A percentile compares a stretch with the other conserved stretches of the same genome.
Evolutionary conservation across 2,797 vertebrate genomes (phyloP).

Genomic region (Austrolebias charrua): DNA sequence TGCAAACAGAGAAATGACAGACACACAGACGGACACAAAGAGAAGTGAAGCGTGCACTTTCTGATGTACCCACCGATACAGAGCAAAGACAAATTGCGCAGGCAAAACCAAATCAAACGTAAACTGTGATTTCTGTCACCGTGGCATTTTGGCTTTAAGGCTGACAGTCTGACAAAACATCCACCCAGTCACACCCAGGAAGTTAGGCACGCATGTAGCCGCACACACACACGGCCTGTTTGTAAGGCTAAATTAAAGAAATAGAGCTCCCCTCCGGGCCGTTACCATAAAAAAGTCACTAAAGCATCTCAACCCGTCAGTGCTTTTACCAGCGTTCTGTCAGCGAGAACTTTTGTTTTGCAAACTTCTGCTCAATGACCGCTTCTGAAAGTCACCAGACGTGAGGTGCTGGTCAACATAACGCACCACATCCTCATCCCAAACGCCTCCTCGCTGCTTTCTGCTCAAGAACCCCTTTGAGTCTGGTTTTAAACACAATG

Average conservation of each 20-base stretch:
- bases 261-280: conserved; percentile 49
- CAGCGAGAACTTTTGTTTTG: conserved; percentile 24
- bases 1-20: conserved; percentile 40
- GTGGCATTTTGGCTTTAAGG: conserved; percentile 59
- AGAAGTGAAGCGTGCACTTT: conserved; percentile 42
- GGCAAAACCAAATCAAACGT: conserved; percentile 70
- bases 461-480: neutral
- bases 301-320: conserved; percentile 38
- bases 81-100: conserved; percentile 75
- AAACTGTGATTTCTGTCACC: conserved; percentile 70
- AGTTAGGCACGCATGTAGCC: conserved; percentile 24
- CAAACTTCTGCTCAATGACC: conserved; percentile 18
- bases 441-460: neutral
- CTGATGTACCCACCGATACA: conserved; percentile 70
- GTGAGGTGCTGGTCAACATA: neutral
- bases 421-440: neutral
- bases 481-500: neutral
- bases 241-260: conserved; percentile 48
- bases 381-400: conserved; percentile 1
- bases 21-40: conserved; percentile 16
- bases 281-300: conserved; percentile 54
- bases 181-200: conserved; percentile 56
- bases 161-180: conserved; percentile 64
- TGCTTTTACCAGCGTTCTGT: conserved; percentile 14
- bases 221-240: conserved; percentile 2